phyloP scores from a whole-genome alignment of 1,140 invertebrate species.

The Venustaconcha ellipsiformis region DNA sequence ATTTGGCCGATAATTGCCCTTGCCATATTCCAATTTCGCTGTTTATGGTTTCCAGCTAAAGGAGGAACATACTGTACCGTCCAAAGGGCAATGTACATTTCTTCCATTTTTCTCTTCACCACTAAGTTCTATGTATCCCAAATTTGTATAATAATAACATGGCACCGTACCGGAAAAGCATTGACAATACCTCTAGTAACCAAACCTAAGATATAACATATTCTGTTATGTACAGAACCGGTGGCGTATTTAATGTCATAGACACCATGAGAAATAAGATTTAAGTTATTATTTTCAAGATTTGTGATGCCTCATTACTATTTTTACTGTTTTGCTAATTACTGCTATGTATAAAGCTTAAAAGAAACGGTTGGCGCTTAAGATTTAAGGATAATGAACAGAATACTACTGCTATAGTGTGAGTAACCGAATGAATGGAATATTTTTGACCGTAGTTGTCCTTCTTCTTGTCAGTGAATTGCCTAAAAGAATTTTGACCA shows the following conservation, averaged over 20 bases:
- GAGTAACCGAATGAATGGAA: slow-evolving; percentile 88
- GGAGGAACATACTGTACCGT: slow-evolving; percentile 81
- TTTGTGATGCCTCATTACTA: slow-evolving; percentile 69
- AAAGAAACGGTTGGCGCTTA: slow-evolving; percentile 60
- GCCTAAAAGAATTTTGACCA: slow-evolving; percentile 73
- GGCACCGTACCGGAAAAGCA: neutral
- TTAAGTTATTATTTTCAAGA: slow-evolving; percentile 57
- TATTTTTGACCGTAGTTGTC: slow-evolving; percentile 87
- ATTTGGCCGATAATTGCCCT: slow-evolving; percentile 92
- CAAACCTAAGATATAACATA: slow-evolving; percentile 16
- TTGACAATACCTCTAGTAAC: slow-evolving; percentile 5
- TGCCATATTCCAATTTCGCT: slow-evolving; percentile 92
- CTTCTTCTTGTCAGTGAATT: slow-evolving; percentile 89
- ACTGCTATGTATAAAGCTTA: slow-evolving; percentile 67
- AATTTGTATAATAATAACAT: slow-evolving; percentile 74
- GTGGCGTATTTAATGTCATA: slow-evolving; percentile 30
- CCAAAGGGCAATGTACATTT: slow-evolving; percentile 78
- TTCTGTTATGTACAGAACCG: slow-evolving; percentile 31
- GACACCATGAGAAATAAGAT: slow-evolving; percentile 55
- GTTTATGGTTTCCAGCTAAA: slow-evolving; percentile 81
- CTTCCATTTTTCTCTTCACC: slow-evolving; percentile 78
- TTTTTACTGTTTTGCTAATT: slow-evolving; percentile 69
- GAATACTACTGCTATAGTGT: slow-evolving; percentile 55
- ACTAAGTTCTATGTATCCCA: slow-evolving; percentile 81
- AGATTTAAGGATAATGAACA: slow-evolving; percentile 52